Evolutionary conservation across 2,888 invertebrate genomes (phyloP), one percentile per base, ranked within the genome.

Genomic region (Cephalotes varians): DNA sequence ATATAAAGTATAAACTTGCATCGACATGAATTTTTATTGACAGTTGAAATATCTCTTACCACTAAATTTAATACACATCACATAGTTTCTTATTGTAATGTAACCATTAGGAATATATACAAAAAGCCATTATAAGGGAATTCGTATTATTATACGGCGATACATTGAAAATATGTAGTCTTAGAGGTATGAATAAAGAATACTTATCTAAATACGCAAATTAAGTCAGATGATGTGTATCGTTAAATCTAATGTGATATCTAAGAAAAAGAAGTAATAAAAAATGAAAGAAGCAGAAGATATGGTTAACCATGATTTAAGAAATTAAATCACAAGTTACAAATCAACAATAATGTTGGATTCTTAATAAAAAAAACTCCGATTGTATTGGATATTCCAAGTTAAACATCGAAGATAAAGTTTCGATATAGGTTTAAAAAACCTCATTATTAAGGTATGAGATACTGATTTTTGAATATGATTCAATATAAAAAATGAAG

Each of bases 61-160:
- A 67, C 91, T 93, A 93, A 91, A 90, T 91, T 93, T 90, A 92
- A 92, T 94, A 94, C 94, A 94, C 93, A 92, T 93, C 92, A 93
- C 93, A 92, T 92, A 89, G 88, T 92, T 91, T 87, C 83, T 87
- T 89, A 85, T 88, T 86, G 90, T 86, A 90, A 89, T 90, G 91
- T 91, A 91, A 90, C 88, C 90, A 87, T 92, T 90, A 91, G 91
- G 93, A 93, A 94, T 94, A 94, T 94, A 94, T 94, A 94, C 94
- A 94, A 94, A 94, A 94, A 94, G 93, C 94, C 92, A 92, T 91
- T 91, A 91, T 85, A 91, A 90, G 91, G 91, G 86, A 91, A 92
- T 89, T 92, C 90, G 88, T 92, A 90, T 91, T 25, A 90, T 88
- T 87, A 88, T 85, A 90, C 83, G 90, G 85, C 81, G 90, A 85